Conservation (phyloP, 1,140 invertebrate species). For the Diorhabda sublineata region DNA sequence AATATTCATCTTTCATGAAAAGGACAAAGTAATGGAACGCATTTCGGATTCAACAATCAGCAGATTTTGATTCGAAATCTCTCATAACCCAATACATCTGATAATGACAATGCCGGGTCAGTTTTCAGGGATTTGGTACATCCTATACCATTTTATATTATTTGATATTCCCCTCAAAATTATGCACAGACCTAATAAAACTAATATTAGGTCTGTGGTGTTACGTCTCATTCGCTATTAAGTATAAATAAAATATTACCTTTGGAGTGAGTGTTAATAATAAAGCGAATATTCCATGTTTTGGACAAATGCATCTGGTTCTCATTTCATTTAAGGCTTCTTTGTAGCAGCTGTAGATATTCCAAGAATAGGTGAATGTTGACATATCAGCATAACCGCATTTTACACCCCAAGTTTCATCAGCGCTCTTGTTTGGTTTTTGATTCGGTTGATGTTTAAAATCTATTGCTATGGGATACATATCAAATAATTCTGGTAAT, state of each 20-base stretch:
- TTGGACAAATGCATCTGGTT: slow-evolving; percentile 57
- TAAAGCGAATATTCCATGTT: slow-evolving; percentile 56
- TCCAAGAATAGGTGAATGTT: slow-evolving; percentile 47
- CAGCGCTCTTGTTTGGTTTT: slow-evolving; percentile 14
- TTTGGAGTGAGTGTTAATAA: slow-evolving; percentile 55
- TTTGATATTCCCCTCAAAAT: too few relatives aligned
- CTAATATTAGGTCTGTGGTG: too few relatives aligned
- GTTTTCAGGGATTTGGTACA: too few relatives aligned
- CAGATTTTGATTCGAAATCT: too few relatives aligned
- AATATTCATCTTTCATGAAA: too few relatives aligned
- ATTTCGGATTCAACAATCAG: too few relatives aligned
- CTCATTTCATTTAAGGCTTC: slow-evolving; percentile 48
- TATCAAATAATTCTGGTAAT: slow-evolving; percentile 6
- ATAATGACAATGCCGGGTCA: too few relatives aligned
- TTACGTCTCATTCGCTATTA: too few relatives aligned
- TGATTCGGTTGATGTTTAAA: slow-evolving; percentile 12
- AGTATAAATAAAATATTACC: slow-evolving; percentile 42
- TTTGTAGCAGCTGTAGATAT: slow-evolving; percentile 53
- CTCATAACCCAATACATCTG: too few relatives aligned
- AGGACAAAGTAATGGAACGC: too few relatives aligned
- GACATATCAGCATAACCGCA: slow-evolving; percentile 50
- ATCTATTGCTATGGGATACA: slow-evolving; percentile 10
- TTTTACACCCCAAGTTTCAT: slow-evolving; percentile 50
- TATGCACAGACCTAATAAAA: too few relatives aligned
- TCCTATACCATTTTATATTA: too few relatives aligned